Percentiles rank a stretch among this genome's conserved stretches.
Evolutionary conservation across 1,140 invertebrate genomes (phyloP).

Genomic region (Armadillidium nasatum): DNA sequence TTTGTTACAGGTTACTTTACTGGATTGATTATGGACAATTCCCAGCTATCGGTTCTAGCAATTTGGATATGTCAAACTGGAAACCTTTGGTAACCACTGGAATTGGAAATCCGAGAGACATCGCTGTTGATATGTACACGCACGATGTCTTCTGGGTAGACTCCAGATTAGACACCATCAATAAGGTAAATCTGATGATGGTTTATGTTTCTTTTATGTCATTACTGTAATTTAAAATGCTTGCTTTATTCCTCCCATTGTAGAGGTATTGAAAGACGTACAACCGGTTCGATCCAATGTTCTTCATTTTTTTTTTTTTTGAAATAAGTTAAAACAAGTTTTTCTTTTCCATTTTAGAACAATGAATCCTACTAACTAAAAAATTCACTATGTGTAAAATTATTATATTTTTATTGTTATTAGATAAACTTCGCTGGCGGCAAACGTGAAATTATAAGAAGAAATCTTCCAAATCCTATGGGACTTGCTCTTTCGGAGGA

Average conservation of each 20-base stretch:
- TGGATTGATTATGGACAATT: slow-evolving; percentile 99
- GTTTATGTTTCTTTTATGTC: no score
- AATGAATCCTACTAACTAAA: neutral
- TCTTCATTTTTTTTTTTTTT: no score
- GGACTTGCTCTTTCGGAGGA: slow-evolving; percentile 74
- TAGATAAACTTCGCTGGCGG: slow-evolving; percentile 52
- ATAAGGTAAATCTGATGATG: slow-evolving; percentile 54
- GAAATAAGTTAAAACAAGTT: no score
- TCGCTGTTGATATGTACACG: slow-evolving; percentile 89
- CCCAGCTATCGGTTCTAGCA: slow-evolving; percentile 84
- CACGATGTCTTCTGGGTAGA: slow-evolving; percentile 98
- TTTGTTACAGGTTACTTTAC: slow-evolving; percentile 63
- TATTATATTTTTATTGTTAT: neutral
- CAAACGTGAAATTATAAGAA: slow-evolving; percentile 64
- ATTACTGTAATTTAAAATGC: no score
- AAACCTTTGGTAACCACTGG: slow-evolving; percentile 77
- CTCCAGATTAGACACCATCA: slow-evolving; percentile 84
- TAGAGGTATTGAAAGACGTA: no score
- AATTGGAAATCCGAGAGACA: slow-evolving; percentile 82
- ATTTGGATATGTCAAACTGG: slow-evolving; percentile 84
- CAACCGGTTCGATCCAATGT: no score
- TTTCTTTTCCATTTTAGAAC: no score
- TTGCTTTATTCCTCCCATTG: no score
- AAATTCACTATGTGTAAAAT: no score
- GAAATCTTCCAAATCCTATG: slow-evolving; percentile 90